A percentile compares a stretch with the other conserved stretches of the same genome.
phyloP scores from a whole-genome alignment of 2,797 vertebrate species.

The Atherinosoma microstoma region DNA sequence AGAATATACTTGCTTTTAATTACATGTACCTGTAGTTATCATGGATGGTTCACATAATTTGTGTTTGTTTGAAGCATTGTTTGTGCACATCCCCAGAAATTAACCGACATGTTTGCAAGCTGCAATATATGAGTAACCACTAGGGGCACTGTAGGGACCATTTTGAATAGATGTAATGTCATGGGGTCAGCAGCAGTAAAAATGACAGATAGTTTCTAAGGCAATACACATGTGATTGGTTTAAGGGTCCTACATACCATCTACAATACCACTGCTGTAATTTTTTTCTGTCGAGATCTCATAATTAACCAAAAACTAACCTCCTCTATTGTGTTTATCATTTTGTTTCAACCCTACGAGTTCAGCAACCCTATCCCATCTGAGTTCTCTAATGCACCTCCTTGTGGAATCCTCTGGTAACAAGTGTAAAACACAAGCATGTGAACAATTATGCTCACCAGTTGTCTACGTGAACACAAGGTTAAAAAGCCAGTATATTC shows the following conservation, averaged over 20 bases:
- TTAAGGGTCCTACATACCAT: background rate
- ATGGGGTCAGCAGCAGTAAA: background rate
- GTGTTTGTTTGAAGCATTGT: no score
- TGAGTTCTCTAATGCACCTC: background rate
- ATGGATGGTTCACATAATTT: background rate
- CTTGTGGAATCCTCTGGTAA: background rate
- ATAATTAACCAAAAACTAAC: background rate
- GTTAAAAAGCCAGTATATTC: background rate
- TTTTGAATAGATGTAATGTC: background rate
- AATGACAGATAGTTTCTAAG: no score
- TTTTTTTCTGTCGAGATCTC: background rate
- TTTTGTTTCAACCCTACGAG: background rate
- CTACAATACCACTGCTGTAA: background rate
- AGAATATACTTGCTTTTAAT: background rate
- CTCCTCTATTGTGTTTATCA: background rate
- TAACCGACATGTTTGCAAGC: background rate
- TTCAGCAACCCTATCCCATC: background rate
- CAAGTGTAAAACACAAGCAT: background rate
- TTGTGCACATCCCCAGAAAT: background rate
- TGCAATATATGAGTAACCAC: background rate
- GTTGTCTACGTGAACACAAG: background rate
- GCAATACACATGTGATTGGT: background rate
- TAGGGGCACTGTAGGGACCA: background rate
- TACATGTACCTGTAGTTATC: background rate
- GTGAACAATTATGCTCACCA: background rate